Evolutionary conservation across 2,113 vertebrate genomes (phyloP), one percentile per base, ranked within the genome.

Genomic region (Pimephales promelas): DNA sequence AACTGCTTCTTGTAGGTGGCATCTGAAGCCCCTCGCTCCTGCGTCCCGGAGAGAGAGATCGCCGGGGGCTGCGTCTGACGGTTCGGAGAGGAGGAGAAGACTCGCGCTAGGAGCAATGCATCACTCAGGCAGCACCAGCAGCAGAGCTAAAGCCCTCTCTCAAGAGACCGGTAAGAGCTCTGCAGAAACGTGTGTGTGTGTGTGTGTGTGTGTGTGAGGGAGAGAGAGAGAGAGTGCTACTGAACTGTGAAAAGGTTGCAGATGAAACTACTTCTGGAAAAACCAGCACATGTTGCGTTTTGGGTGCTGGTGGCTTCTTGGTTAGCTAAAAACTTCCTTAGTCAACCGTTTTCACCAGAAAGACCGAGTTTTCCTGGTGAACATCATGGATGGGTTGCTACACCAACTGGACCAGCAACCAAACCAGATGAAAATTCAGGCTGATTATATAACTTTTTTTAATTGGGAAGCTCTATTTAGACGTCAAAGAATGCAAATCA

Each of bases 81-180:
- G 40, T 52, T 76, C 7, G 16, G 61, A 40, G n/a, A 66, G 31
- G 10, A 40, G 96, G 94, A 93, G 94, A 93, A 89, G 88, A 91
- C 88, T 90, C 89, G 84, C 89, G 91, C 90, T 91, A 90, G 92
- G 94, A 94, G 96, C 95, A 89, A 98, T 98, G 97, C 97, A 98
- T 96, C 97, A 96, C 92, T 90, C 95, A 88, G 95, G 93, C 91
- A 93, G 92, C 92, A 92, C 90, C 49, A 81, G 94, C 94, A 95
- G 94, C 93, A 95, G 96, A 95, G 95, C 95, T 93, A 97, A 97
- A 94, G 96, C 97, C 94, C 96, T 97, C 95, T 95, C 96, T 90
- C 89, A 96, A 47, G 97, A 98, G 95, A 94, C 97, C 97, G 97
- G 97, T 99, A 97, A 97, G 97, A 83, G 54, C 77, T 70, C 36